Base-by-base conservation (phyloP, 2,888 invertebrate species). In the Ptychoptera contaminata region DNA sequence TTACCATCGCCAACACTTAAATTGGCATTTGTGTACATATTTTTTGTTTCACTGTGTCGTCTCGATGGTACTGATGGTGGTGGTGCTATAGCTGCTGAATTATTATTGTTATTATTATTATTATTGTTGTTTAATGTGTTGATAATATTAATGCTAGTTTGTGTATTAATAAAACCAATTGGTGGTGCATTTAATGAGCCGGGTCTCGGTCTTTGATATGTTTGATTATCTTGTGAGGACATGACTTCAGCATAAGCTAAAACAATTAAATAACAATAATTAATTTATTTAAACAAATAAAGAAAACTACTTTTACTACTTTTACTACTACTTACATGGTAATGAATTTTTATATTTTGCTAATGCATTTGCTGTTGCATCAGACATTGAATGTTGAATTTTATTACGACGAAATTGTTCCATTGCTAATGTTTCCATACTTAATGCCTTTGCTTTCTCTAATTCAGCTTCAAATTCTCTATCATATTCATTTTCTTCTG, bases 401-500 rank as follows among this genome's bases (percentile, higher is more conserved):
- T 78, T 82, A 63, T 79, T 77, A 50, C 82, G 73, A 53, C 77
- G 73, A 62, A 82, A 87, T 59, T 85, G 80, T 58, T 88, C 87
- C 52, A 87, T 67, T 36, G 86, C 87, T 52, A 86, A 70, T 57
- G 83, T 85, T 68, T 90, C 88, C 58, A 90, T 69, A 67, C 88
- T 90, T 40, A 90, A 68, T 43, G 88, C 87, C 60, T 84, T 85
- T 2, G 90, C 90, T 62, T 82, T 79, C 65, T 90, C 88, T 61
- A 90, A 67, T 60, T 91, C 88, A 50, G 84, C 83, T 70, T 85
- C 76, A 59, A 82, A 87, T 65, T 86, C 81, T 56, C 78, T 77
- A 57, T 87, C 87, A 68, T 79, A 80, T 59, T 85, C 84, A 48
- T 67, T 58, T 50, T 61, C 61, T 11, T 57, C 54, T 50, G 59